Evolutionary conservation across 2,888 invertebrate species (phyloP), one percentile per base, ranked within the genome.

Genomic region (Orchesellides sinensis): DNA sequence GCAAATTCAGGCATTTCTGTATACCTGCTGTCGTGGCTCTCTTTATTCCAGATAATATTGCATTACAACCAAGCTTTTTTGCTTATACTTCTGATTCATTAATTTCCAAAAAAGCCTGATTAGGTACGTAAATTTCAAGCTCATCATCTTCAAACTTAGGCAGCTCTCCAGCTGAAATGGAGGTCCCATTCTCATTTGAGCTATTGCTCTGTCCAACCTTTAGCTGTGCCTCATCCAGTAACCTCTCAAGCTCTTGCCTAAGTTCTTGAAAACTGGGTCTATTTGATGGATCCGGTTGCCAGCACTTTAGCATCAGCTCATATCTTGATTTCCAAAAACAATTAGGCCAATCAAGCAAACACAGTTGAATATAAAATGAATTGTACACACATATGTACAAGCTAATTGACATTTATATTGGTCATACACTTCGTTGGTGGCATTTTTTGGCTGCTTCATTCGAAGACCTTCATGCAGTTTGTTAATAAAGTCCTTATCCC

Each of bases 371-470:
- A n/a, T n/a, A n/a, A n/a, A n/a, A n/a, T n/a, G n/a, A n/a, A n/a
- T n/a, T n/a, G n/a, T n/a, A n/a, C 10, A 63, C 14, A 21, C 10
- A 2, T 40, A 14, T 23, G 5, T n/a, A n/a, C n/a, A n/a, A n/a
- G n/a, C n/a, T n/a, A n/a, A 19, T 8, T 10, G 21, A 19, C 21
- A 52, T 10, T 52, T 52, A 19, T 52, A 10, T 52, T 17, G 21
- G 8, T 14, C 52, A 70, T 68, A 83, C 83, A 85, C 12, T n/a
- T 79, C 73, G 35, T 78, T 73, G 2, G 85, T 68, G 21, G 86
- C 72, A 63, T 83, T 81, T 52, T 69, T 47, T 3, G 86, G 86
- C 40, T 83, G 80, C 12, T 49, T 72, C 83, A 86, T 84, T 2
- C 86, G 35, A 4, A 86, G 63, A 12, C 86, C 86, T 23, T 69